These are phyloP conservation scores for Cerastis rubricosa DNA, from an alignment of 2,888 invertebrate species.

Conservation along the genomic window DNA sequence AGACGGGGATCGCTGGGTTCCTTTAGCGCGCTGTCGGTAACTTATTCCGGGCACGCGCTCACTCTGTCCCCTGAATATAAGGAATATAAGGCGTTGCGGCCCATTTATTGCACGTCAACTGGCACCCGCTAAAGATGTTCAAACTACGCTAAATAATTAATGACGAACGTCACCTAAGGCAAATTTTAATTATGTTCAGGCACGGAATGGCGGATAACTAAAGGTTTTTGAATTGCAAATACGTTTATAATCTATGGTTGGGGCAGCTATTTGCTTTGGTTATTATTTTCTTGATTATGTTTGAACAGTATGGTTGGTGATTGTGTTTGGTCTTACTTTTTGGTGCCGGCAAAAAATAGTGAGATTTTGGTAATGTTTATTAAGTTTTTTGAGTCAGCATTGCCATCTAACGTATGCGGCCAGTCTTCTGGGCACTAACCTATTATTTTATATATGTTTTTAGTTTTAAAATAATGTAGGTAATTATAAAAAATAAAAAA, in stretches of 20 bases:
- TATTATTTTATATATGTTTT: too few species aligned
- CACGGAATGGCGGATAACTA: conserved; percentile 66
- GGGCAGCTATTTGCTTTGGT: conserved; percentile 41
- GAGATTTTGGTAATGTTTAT: background rate
- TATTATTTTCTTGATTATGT: conserved; percentile 48
- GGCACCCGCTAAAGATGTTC: conserved; percentile 82
- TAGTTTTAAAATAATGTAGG: too few species aligned
- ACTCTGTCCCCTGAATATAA: conserved; percentile 89
- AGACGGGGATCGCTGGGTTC: conserved; percentile 83
- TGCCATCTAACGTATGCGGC: too few species aligned
- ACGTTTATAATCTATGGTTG: conserved; percentile 57
- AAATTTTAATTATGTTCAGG: conserved; percentile 84
- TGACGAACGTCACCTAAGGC: conserved; percentile 80
- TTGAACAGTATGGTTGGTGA: conserved; percentile 24
- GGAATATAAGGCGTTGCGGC: conserved; percentile 84
- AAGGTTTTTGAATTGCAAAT: conserved; percentile 68
- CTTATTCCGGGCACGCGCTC: conserved; percentile 87
- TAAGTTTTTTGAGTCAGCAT: background rate
- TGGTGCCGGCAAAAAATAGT: background rate
- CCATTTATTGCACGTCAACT: conserved; percentile 87
- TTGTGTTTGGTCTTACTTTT: conserved; percentile 2
- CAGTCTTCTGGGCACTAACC: too few species aligned
- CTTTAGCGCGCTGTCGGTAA: conserved; percentile 73
- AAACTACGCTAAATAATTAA: conserved; percentile 87
- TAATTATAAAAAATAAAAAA: too few species aligned